Evolutionary conservation across 92 coral and sea anemone genomes (phyloP), one percentile per base, ranked within the genome.

Genomic region (Parazoanthus atlanticus): DNA sequence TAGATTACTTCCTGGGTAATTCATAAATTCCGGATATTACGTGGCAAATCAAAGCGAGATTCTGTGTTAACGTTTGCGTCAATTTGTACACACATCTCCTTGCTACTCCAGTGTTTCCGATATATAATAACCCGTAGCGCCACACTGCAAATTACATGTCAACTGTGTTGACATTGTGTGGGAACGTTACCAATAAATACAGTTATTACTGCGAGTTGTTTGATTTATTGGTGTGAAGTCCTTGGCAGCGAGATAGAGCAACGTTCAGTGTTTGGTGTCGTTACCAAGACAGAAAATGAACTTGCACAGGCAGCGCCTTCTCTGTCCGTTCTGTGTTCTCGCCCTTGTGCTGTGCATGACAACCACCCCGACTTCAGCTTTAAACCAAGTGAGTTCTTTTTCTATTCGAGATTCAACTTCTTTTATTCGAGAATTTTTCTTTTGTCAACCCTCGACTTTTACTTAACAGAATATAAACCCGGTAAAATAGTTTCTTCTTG

Each of bases 181-280:
- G 86, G 86, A 83, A 83, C 64, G 77, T 65, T 13, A 31, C 52
- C 87, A 84, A 84, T 70, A 70, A 70, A 70, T 70, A 29, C 78
- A 70, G 78, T 30, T 83, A 41, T 78, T 78, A n/a, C 36, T 32
- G 43, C 54, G 47, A 38, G 76, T 41, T 65, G 52, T 65, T 82
- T 82, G 76, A 38, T n/a, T 82, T 66, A 33, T n/a, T n/a, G 34
- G 41, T 81, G 85, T n/a, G 47, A 64, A 82, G 43, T 64, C 54
- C 61, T 64, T 41, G 38, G 16, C 41, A 80, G 72, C 47, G 23
- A 82, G 49, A 33, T 7, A 34, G 19, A 52, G 58, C 58, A 52
- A 13, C 61, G 86, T 65, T 65, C 19, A 38, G 30, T 28, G 56
- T 16, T 4, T 34, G 52, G 74, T 69, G 74, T 41, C 34, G 23